Evolutionary conservation across 64 coral and sea anemone genomes (phyloP), one percentile per base, ranked within the genome.

Genomic region (Exaiptasia diaphana): DNA sequence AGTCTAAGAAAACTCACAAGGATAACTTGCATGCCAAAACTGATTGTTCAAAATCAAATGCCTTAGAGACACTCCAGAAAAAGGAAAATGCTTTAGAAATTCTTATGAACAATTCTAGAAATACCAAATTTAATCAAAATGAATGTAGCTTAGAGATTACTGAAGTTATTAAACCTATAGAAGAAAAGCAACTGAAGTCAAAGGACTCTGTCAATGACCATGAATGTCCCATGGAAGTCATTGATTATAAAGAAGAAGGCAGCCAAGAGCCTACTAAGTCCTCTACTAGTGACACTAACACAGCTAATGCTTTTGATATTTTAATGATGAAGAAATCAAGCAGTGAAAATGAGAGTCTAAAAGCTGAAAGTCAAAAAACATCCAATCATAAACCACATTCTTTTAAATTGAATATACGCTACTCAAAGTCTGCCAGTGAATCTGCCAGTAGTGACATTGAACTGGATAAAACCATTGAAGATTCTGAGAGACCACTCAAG

Each of bases 321-420:
- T 65, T 65, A 20, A 65, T 65, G 61, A 20, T 2, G 2, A 65
- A 65, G 61, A 65, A 65, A 38, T 5, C 18, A 6, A 15, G 13
- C 18, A 38, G 10, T 37, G 61, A 21, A 3, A 27, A 33, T 31
- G 8, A 3, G 15, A 35, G 20, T 20, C 18, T 26, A 20, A 26
- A 3, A 10, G 38, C 32, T 6, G 38, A 37, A 13, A 65, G 61
- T 37, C 61, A 28, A 1, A 28, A 65, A 20, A 65, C 32, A 21
- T 65, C 61, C 2, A 65, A 65, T 3, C 11, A 2, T 37, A 20
- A 15, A 20, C 13, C 61, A 18, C 5, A 28, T 34, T 42, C 40
- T 10, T 73, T 48, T 73, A 73, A 73, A 17, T 25, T 73, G 4
- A 73, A 73, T 24, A 73, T 73, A 30, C 44, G 69, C 28, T 73